Conservation (phyloP, 1,140 invertebrate genomes). For the Lanistes nyassanus region DNA sequence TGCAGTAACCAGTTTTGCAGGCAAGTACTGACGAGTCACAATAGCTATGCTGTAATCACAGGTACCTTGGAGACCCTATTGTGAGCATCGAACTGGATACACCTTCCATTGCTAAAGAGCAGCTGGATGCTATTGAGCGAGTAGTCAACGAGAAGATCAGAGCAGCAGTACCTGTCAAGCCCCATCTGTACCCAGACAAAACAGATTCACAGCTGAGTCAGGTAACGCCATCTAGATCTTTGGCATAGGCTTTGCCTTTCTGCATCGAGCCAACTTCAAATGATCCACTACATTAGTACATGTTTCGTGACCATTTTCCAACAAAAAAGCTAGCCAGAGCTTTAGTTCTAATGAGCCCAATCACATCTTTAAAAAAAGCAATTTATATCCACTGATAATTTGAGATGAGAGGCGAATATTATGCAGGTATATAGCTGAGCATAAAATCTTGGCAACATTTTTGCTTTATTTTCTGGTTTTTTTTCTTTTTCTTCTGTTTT, state of each 20-base stretch:
- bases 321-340: no score
- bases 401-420: no score
- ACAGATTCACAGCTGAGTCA: slow-evolving; percentile 72
- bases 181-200: slow-evolving; percentile 73
- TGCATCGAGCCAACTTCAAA: no score
- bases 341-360: no score
- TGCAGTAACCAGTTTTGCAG: neutral
- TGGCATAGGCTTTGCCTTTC: neutral
- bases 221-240: slow-evolving; percentile 55
- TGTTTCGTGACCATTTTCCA: neutral
- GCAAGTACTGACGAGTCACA: neutral
- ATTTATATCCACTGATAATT: no score
- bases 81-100: slow-evolving; percentile 67
- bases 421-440: no score
- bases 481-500: no score
- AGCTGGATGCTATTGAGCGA: slow-evolving; percentile 71
- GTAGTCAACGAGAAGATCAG: slow-evolving; percentile 78
- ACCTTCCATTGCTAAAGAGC: slow-evolving; percentile 49
- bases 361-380: no score
- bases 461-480: no score
- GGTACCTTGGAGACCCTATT: slow-evolving; percentile 78
- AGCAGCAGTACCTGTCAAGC: slow-evolving; percentile 72
- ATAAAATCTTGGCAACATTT: no score
- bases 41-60: slow-evolving; percentile 22
- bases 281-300: neutral